These are phyloP conservation scores for Gila robusta DNA, from an alignment of 2,797 vertebrate species.

Conservation along the genomic window DNA sequence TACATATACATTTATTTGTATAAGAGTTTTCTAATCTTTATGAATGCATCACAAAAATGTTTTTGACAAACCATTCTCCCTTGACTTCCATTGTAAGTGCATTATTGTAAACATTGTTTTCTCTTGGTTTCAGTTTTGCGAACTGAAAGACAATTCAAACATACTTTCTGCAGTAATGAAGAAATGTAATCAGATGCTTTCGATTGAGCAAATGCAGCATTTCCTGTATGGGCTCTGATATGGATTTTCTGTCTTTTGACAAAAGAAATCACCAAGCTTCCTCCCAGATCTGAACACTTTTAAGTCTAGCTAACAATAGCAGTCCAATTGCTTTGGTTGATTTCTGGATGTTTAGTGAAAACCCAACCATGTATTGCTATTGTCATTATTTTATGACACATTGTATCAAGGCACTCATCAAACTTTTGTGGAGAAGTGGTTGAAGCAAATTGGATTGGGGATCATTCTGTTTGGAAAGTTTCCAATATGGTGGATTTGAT, in stretches of 20 bases:
- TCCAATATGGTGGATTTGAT: constrained; percentile 12
- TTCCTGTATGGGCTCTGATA: neutral
- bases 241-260: constrained; percentile 8
- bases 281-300: neutral
- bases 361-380: neutral
- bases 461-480: constrained; percentile 8
- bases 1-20: neutral
- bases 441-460: neutral
- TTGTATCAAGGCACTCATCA: neutral
- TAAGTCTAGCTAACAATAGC: neutral
- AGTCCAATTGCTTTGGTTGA: neutral
- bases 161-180: neutral
- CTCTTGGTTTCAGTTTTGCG: neutral
- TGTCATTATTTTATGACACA: constrained; percentile 17
- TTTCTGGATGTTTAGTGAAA: constrained; percentile 22
- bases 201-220: neutral
- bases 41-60: neutral
- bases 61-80: neutral
- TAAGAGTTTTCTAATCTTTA: neutral
- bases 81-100: neutral
- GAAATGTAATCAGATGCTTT: neutral
- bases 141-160: neutral
- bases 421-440: neutral
- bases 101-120: neutral
- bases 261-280: neutral